phyloP scores from a whole-genome alignment of 1,140 invertebrate genomes.

The Neoseiulus cucumeris region DNA sequence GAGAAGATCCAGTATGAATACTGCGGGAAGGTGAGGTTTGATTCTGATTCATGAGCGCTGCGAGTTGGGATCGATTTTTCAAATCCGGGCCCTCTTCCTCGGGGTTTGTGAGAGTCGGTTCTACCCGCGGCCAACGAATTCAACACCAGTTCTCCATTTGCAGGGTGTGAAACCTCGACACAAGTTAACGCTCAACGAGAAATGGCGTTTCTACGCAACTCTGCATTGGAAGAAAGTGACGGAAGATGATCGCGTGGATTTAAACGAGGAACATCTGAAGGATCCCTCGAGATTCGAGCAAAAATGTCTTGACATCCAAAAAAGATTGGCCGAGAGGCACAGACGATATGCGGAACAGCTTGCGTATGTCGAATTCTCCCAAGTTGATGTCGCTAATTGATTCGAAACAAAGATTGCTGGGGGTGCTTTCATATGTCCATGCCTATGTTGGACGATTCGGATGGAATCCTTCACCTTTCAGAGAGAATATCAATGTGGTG shows the following conservation, averaged over 20 bases:
- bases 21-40: neutral
- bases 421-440: neutral
- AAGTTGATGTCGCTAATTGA: neutral
- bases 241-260: neutral
- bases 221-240: neutral
- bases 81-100: too few relatives aligned
- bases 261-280: neutral
- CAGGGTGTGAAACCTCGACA: neutral
- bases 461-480: neutral
- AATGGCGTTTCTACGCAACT: neutral
- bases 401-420: neutral
- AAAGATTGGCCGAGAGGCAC: neutral
- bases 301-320: neutral
- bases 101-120: too few relatives aligned
- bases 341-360: neutral
- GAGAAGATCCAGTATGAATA: neutral
- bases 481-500: neutral
- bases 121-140: too few relatives aligned
- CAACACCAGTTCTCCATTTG: neutral
- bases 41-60: too few relatives aligned
- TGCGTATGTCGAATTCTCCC: neutral
- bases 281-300: neutral
- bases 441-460: neutral
- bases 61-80: too few relatives aligned
- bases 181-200: conserved; percentile 14